These are phyloP conservation scores for Eristalis tenax DNA, from an alignment of 2,888 invertebrate genomes.

Conservation along the genomic window DNA sequence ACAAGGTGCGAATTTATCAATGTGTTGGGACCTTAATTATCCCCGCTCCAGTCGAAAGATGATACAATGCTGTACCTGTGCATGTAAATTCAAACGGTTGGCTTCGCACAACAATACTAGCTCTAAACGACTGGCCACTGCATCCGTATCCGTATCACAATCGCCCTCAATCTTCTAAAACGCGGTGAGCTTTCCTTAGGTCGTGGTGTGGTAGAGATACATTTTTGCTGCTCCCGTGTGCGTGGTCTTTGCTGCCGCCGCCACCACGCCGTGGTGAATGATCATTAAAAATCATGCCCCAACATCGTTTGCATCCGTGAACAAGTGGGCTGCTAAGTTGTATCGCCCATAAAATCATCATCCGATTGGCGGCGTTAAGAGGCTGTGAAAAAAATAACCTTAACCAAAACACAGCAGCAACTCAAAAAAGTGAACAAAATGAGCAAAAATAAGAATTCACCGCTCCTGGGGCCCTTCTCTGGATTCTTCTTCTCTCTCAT, in stretches of 20 bases:
- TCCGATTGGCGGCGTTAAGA: slow-evolving; percentile 72
- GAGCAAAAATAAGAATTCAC: slow-evolving; percentile 15
- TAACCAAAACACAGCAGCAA: neutral
- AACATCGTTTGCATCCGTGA: slow-evolving; percentile 38
- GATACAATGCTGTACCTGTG: neutral
- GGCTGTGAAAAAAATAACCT: slow-evolving; percentile 61
- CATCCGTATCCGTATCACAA: slow-evolving; percentile 46
- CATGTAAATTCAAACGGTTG: slow-evolving; percentile 54
- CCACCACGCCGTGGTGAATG: slow-evolving; percentile 17
- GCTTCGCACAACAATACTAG: slow-evolving; percentile 21
- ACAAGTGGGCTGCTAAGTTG: slow-evolving; percentile 71
- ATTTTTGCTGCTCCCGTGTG: slow-evolving; percentile 54
- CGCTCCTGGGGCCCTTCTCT: slow-evolving; percentile 58
- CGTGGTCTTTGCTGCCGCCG: slow-evolving; percentile 17
- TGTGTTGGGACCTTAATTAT: slow-evolving; percentile 33
- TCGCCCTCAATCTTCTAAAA: slow-evolving; percentile 55
- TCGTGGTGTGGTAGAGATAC: neutral
- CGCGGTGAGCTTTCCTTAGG: slow-evolving; percentile 56
- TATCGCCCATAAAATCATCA: slow-evolving; percentile 72
- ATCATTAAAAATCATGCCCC: slow-evolving; percentile 55
- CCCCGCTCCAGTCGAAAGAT: neutral
- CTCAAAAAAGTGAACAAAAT: slow-evolving; percentile 2
- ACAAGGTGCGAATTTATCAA: slow-evolving; percentile 27
- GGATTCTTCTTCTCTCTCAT: neutral
- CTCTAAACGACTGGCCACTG: slow-evolving; percentile 9